phyloP scores from a whole-genome alignment of 2,113 vertebrate species.

The Cacatua alba region DNA sequence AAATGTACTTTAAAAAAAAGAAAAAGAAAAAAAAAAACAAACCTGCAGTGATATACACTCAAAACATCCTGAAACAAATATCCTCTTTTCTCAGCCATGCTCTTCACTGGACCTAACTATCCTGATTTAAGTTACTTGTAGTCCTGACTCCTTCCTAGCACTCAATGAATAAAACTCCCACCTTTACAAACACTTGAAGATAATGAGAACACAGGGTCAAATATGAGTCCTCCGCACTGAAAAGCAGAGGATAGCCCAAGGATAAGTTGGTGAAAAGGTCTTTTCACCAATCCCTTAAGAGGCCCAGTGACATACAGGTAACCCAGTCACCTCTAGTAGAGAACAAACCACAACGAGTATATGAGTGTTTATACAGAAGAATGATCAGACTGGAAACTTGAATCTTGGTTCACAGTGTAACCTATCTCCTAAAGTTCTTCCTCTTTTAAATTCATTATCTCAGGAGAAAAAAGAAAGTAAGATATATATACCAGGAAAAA shows the following conservation, averaged over 20 bases:
- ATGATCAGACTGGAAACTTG: neutral
- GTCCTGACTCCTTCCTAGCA: neutral
- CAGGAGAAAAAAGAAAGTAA: neutral
- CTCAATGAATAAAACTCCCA: accelerated
- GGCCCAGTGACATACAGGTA: neutral
- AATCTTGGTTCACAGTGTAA: neutral
- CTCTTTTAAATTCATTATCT: neutral
- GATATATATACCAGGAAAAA: accelerated
- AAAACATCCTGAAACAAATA: neutral
- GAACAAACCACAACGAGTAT: neutral
- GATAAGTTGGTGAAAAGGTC: neutral
- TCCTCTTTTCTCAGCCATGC: neutral
- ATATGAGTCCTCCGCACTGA: neutral
- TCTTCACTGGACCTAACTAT: neutral
- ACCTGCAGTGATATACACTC: neutral
- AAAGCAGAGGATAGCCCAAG: neutral
- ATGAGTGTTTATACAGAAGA: neutral
- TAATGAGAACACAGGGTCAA: neutral
- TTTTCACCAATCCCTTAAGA: neutral
- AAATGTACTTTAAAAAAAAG: neutral
- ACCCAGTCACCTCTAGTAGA: neutral
- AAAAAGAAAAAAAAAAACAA: neutral
- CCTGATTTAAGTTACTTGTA: neutral
- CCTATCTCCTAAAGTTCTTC: neutral
- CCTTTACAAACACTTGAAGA: neutral